Base-by-base conservation (phyloP, 92 coral and sea anemone species). In the Heteractis magnifica region DNA sequence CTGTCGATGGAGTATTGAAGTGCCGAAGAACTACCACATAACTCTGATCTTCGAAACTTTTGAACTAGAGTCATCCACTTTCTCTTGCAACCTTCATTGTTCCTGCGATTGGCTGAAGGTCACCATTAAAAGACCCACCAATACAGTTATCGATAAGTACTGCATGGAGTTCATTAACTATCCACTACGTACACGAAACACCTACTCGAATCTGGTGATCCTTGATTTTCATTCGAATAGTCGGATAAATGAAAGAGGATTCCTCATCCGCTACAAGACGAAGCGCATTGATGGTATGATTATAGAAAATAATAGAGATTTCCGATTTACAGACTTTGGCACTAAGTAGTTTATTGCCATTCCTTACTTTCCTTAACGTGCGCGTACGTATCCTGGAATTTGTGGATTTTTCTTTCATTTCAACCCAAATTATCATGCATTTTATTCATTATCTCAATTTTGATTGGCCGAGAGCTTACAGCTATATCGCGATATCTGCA, bases 1-100 rank as follows among this genome's bases (percentile, higher is more conserved):
- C 75, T 90, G 93, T 60, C 88, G 83, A 64, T 90, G 93, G 90
- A 55, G 77, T 18, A 87, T 90, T 9, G 79, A 56, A 48, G 90
- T 87, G 11, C 90, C 93, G 6, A 64, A 56, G 52, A 83, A 83
- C 85, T 90, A 83, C 71, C 55, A 53, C 83, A 83, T 90, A 20
- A 58, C 75, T 41, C 51, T 90, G 65, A 73, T 44, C 8, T 90
- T 90, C 49, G 56, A 64, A 8, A 87, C 48, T 53, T 90, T 90
- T 76, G 55, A 26, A 6, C 50, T 90, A 34, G 90, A 90, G 68
- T 51, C 74, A 9, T 51, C 80, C 4, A 20, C 58, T 11, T 16
- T 78, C 44, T 86, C 87, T n/a, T 72, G 71, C 8, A 78, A 76
- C 15, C 10, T 58, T 0, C 74, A 15, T 9, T 90, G 92, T 34